Base-by-base conservation (phyloP, 2,113 vertebrate species). In the Astatoreochromis straeleni region DNA sequence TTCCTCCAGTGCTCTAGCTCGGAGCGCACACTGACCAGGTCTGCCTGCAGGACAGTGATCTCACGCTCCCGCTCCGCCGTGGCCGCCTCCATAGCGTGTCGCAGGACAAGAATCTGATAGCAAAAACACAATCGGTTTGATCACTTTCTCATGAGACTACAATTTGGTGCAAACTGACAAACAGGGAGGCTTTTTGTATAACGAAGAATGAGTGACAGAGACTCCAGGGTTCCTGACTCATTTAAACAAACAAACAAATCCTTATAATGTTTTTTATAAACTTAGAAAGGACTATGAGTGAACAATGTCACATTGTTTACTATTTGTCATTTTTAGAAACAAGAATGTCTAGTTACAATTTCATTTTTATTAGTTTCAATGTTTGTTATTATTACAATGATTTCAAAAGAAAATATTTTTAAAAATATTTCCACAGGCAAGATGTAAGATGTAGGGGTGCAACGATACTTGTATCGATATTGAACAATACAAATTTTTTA, bases 1-100 rank as follows among this genome's bases (percentile, higher is more conserved):
- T 94, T 97, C 88, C 96, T 96, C 98, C 98, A 98, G 79, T 95
- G 96, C 78, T 99, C 98, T 3, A 99, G 97, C 88, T 99, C 98
- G 0, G 94, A 91, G 7, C 97, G 95, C 75, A 99, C 98, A 0
- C 90, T 81, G 21, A 95, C 91, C 85, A 99, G 96, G 88, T 99
- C 97, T 0, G 91, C 94, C 96, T 99, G 98, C 91, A 99, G 92
- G n/a, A 95, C 70, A 33, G 96, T 89, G 82, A 99, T 97, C 68
- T 98, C 98, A 0, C 93, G 96, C 82, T 98, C 98, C 21, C 98
- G 94, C 83, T 98, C 97, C 0, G 96, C 95, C 0, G 97, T 97
- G 88, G 97, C 95, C 2, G 97, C 95, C 63, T 98, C 97, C 93
- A 98, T 97, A 57, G 97, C 96, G 89, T 97, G 97, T 4, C 97